These are phyloP conservation scores for Tetanocera ferruginea DNA, from an alignment of 2,888 invertebrate species.

Conservation along the genomic window DNA sequence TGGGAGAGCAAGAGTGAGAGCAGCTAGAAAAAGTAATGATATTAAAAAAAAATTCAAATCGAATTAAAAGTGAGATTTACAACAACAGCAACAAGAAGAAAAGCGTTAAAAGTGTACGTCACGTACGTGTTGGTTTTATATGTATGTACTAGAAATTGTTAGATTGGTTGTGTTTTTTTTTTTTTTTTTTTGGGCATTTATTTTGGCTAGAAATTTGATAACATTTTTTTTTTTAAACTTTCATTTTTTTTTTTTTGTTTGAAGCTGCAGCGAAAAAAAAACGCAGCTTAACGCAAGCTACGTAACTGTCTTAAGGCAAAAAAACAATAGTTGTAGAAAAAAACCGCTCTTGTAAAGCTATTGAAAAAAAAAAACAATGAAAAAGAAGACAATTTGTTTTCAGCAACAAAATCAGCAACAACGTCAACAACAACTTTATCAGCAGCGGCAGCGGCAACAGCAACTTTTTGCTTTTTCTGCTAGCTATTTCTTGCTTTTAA, in stretches of 20 bases:
- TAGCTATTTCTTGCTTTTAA: too few species aligned
- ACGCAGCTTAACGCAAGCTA: not conserved
- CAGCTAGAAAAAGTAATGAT: too few species aligned
- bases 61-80: conserved; percentile 9
- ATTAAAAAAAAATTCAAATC: not conserved
- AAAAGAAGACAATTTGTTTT: not conserved
- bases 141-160: not conserved
- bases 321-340: not conserved
- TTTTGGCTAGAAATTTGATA: not conserved
- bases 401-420: conserved; percentile 1
- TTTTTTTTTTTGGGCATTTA: not conserved
- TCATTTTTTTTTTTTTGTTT: not conserved
- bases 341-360: too few species aligned
- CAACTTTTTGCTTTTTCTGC: not conserved
- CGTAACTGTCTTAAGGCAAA: not conserved
- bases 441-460: not conserved
- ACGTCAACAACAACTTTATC: conserved; percentile 2
- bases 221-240: not conserved
- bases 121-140: not conserved
- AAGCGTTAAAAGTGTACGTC: not conserved
- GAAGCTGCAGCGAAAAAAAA: not conserved
- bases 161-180: not conserved
- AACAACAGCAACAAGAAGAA: conserved; percentile 13
- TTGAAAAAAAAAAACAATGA: not conserved
- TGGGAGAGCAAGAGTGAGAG: not conserved